Percentiles rank a stretch among this genome's conserved stretches.
Conservation (phyloP, 1,140 invertebrate genomes). For the Sycophila sp. region DNA sequence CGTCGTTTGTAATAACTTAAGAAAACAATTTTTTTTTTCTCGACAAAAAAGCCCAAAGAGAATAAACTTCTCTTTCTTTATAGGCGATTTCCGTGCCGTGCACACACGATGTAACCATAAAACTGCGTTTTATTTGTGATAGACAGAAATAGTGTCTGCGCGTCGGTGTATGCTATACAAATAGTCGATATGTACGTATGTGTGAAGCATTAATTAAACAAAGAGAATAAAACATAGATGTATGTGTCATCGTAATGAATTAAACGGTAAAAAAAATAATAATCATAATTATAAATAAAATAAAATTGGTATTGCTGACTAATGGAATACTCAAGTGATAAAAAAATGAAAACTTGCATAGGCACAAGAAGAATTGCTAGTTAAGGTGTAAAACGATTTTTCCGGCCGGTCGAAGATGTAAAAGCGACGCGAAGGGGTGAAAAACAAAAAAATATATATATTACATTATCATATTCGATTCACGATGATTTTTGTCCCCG, state of each 20-base stretch:
- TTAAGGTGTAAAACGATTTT: slow-evolving; percentile 44
- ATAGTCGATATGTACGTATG: neutral
- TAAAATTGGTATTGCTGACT: neutral
- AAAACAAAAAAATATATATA: neutral
- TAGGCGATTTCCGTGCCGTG: neutral
- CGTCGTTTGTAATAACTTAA: neutral
- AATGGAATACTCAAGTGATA: slow-evolving; percentile 21
- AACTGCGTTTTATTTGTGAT: slow-evolving; percentile 15
- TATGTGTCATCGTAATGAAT: neutral
- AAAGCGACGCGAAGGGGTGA: too few species aligned
- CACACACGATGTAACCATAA: neutral
- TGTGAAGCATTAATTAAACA: neutral
- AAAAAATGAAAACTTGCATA: slow-evolving; percentile 43
- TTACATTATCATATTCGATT: neutral
- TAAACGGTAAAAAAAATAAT: neutral
- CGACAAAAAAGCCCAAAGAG: too few species aligned
- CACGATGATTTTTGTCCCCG: too few species aligned
- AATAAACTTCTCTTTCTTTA: neutral
- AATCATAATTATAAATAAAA: slow-evolving; percentile 20
- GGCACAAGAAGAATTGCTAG: slow-evolving; percentile 58
- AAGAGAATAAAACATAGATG: neutral
- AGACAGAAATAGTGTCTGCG: neutral
- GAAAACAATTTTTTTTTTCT: neutral
- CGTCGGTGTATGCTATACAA: neutral
- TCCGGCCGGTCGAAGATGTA: neutral